Percentiles rank a stretch among this genome's conserved stretches.
These are phyloP conservation scores for Callipepla squamata DNA, from an alignment of 2,113 vertebrate genomes.

Conservation along the genomic window DNA sequence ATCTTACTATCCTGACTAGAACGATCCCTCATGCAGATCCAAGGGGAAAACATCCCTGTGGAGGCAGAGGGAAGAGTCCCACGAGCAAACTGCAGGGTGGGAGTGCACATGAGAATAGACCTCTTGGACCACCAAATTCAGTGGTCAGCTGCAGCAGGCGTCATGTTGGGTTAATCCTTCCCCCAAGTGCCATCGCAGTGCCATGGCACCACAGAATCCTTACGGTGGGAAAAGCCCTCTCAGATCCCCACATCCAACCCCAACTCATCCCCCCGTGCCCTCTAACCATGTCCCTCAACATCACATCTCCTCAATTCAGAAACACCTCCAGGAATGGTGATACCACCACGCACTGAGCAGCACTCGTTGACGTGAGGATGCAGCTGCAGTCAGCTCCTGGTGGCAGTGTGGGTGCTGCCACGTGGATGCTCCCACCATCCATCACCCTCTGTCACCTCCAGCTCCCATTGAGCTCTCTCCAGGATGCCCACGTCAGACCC, in stretches of 20 bases:
- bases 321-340: too few species aligned
- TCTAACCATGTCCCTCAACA: too few species aligned
- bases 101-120: background rate
- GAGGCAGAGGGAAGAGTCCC: background rate
- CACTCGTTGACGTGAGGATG: too few species aligned
- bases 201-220: too few species aligned
- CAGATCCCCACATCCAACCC: too few species aligned
- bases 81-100: background rate
- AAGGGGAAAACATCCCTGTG: background rate
- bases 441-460: background rate
- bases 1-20: background rate
- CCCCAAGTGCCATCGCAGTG: background rate
- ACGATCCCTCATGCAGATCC: background rate
- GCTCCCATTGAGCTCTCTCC: accelerated
- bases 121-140: background rate
- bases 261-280: too few species aligned
- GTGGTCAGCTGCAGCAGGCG: accelerated
- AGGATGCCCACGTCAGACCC: background rate
- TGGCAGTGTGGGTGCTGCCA: background rate
- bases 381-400: accelerated
- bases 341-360: too few species aligned
- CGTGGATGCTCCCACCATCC: background rate
- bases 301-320: too few species aligned
- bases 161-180: background rate
- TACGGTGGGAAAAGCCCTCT: too few species aligned